phyloP scores from a whole-genome alignment of 2,113 vertebrate species.

The Gallinago undulata region DNA sequence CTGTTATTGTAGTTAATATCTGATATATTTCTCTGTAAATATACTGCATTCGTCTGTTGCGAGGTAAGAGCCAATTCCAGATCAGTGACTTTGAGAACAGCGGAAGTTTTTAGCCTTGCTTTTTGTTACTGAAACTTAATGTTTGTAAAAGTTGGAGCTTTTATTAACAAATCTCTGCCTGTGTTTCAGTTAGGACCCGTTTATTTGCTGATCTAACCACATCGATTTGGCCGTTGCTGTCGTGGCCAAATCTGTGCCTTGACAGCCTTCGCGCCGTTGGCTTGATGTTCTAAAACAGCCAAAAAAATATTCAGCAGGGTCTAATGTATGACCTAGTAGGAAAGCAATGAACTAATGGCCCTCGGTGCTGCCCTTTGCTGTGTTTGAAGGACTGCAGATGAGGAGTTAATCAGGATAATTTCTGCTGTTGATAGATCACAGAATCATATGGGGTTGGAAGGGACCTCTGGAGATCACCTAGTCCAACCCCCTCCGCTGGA shows the following conservation, averaged over 20 bases:
- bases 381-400: neutral
- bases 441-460: too few species aligned
- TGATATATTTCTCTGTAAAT: neutral
- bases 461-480: too few species aligned
- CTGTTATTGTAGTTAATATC: neutral
- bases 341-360: neutral
- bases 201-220: conserved; percentile 51
- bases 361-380: neutral
- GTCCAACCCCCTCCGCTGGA: too few species aligned
- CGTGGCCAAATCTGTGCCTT: conserved; percentile 42
- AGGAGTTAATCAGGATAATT: neutral
- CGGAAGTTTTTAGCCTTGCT: conserved; percentile 5
- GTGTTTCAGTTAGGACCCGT: conserved; percentile 15
- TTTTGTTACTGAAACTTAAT: conserved; percentile 50
- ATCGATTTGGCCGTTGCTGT: conserved; percentile 29
- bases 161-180: conserved; percentile 49
- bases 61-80: conserved; percentile 25
- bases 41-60: neutral
- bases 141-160: conserved; percentile 36
- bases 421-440: neutral
- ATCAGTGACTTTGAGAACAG: conserved; percentile 23
- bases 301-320: conserved; percentile 30
- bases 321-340: neutral
- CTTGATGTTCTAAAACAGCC: conserved; percentile 49
- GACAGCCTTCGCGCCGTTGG: neutral